Base-by-base conservation (phyloP, 2,797 vertebrate genomes). In the Perodicticus potto region DNA sequence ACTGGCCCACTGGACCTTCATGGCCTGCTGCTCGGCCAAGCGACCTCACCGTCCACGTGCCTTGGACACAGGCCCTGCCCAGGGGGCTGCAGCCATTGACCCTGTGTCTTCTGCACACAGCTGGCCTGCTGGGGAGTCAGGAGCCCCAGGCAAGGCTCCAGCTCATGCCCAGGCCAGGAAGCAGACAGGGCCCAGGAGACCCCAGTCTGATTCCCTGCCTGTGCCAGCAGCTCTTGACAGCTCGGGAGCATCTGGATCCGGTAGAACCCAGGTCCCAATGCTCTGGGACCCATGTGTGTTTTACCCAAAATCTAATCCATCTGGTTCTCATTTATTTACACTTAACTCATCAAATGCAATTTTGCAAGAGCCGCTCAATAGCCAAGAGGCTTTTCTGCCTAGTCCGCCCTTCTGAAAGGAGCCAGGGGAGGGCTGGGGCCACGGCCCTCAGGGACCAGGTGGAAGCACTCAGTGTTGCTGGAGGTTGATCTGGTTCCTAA, bases 271-370 rank as follows among this genome's bases (percentile, higher is more conserved):
- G 94, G 83, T 95, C 92, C 76, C 93, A 57, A 34, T 77, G 89
- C 97, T 86, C 57, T 77, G 77, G 97, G 95, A 86, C 97, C 86
- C 86, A 0, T 88, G 96, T 95, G 89, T 93, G 93, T 95, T 85
- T 94, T 97, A 95, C 94, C 94, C 84, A 1, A 96, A 94, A 96
- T 96, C 82, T 3, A 80, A 93, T 74, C 97, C 97, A 97, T 97
- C 93, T 98, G 97, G 81, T 97, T 97, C 96, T 96, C 96, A 45
- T 98, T 97, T 98, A 97, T 97, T 97, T 97, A 96, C 97, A 97
- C 97, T 98, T 96, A 97, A 97, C 95, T 97, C 97, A 97, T 97
- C 97, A 97, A 95, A 97, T 97, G 97, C 92, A 97, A 86, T 97
- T 97, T 97, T 97, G 97, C 97, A 96, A 97, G 89, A 93, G 87